Conservation (phyloP, 2,113 vertebrate genomes). For the Kryptolebias marmoratus region DNA sequence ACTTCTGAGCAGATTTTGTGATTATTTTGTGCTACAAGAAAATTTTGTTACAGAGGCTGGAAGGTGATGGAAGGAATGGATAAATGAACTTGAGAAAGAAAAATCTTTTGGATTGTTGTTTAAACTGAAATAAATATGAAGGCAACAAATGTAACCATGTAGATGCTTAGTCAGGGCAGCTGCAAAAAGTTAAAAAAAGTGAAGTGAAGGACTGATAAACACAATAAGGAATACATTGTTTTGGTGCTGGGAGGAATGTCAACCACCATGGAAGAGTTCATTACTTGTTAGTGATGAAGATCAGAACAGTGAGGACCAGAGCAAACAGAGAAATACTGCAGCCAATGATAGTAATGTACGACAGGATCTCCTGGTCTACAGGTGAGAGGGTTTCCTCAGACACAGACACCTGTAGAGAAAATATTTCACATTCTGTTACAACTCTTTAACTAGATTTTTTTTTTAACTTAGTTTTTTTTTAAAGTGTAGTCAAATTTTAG, state of each 20-base stretch:
- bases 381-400: neutral
- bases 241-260: neutral
- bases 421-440: neutral
- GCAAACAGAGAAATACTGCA: neutral
- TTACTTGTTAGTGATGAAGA: slow-evolving; percentile 44
- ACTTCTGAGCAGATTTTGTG: no score
- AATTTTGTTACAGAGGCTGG: no score
- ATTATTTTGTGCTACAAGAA: no score
- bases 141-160: neutral
- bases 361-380: neutral
- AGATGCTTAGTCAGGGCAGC: no score
- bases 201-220: no score
- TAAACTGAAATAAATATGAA: neutral
- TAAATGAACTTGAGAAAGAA: no score
- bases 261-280: neutral
- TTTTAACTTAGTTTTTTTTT: no score
- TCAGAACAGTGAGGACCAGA: neutral
- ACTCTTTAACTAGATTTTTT: no score
- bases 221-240: no score
- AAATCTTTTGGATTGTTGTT: neutral
- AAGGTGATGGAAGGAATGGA: no score
- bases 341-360: slow-evolving; percentile 3
- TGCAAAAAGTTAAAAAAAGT: neutral
- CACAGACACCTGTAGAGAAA: neutral
- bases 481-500: no score